Percentiles rank a stretch among this genome's conserved stretches.
phyloP scores from a whole-genome alignment of 2,113 vertebrate species.

The Felis chaus region DNA sequence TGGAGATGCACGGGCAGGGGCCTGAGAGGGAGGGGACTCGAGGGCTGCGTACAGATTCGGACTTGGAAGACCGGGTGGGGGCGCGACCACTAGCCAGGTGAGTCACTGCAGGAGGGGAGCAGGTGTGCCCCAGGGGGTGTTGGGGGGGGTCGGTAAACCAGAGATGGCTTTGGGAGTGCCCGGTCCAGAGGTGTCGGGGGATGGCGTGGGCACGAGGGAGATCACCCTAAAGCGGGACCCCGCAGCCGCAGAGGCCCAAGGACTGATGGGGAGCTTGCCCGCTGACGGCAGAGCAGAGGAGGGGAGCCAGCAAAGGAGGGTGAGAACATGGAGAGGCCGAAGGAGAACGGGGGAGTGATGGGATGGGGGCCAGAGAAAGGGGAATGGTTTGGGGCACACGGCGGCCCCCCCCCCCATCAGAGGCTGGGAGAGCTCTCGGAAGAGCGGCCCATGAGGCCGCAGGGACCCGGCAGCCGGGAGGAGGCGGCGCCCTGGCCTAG shows the following conservation, averaged over 20 bases:
- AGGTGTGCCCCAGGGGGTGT: not conserved
- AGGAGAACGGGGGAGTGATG: no score
- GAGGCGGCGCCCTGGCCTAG: not conserved
- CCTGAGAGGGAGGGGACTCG: fast-evolving
- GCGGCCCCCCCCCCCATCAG: not conserved
- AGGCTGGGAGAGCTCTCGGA: not conserved
- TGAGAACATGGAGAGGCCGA: fast-evolving
- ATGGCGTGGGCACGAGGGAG: not conserved
- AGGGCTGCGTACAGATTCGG: not conserved
- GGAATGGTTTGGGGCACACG: fast-evolving
- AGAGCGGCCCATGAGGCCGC: not conserved
- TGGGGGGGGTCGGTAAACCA: not conserved
- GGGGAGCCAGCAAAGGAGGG: not conserved
- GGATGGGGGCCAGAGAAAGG: not conserved
- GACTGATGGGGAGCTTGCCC: not conserved
- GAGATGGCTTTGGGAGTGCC: not conserved
- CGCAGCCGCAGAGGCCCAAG: not conserved
- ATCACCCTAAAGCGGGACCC: not conserved
- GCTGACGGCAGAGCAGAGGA: not conserved
- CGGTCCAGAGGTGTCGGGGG: not conserved
- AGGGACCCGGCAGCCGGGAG: fast-evolving
- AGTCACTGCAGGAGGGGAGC: not conserved
- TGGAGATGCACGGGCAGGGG: not conserved
- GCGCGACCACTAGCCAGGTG: not conserved
- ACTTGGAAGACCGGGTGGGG: not conserved